A percentile compares a stretch with the other conserved stretches of the same genome.
Conservation (phyloP, 2,113 vertebrate species). For the Aegithalos caudatus region DNA sequence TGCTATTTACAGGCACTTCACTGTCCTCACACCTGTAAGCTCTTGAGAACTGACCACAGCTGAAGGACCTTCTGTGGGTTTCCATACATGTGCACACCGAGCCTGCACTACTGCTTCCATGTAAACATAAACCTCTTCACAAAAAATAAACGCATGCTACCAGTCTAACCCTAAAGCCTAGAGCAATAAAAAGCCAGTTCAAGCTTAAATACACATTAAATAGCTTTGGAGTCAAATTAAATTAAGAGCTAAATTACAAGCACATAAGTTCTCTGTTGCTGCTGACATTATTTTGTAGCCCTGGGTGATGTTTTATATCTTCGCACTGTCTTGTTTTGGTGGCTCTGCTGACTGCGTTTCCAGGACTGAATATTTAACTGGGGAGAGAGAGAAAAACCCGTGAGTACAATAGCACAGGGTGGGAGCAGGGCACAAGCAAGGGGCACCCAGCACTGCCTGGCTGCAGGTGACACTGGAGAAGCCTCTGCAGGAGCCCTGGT, state of each 20-base stretch:
- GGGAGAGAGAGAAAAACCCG: background rate
- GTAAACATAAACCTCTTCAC: conserved; percentile 59
- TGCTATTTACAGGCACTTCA: conserved; percentile 56
- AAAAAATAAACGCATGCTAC: background rate
- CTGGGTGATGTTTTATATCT: conserved; percentile 37
- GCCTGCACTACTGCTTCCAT: background rate
- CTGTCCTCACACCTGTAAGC: background rate
- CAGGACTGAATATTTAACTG: conserved; percentile 83
- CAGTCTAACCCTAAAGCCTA: conserved; percentile 16
- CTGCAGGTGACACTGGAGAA: background rate
- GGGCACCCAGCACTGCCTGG: background rate
- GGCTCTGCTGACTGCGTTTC: conserved; percentile 78
- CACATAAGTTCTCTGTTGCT: background rate
- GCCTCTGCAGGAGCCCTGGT: background rate
- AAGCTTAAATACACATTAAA: conserved; percentile 30
- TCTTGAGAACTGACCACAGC: background rate
- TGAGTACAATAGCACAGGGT: background rate
- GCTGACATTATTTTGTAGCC: background rate
- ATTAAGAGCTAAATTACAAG: conserved; percentile 56
- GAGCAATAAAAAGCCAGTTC: conserved; percentile 52
- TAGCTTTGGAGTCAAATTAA: conserved; percentile 51
- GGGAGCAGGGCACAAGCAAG: background rate
- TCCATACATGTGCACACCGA: background rate
- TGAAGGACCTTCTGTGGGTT: background rate
- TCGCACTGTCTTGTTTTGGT: conserved; percentile 57